These are phyloP conservation scores for Oryzias woworae DNA, from an alignment of 2,113 vertebrate genomes.

Conservation along the genomic window DNA sequence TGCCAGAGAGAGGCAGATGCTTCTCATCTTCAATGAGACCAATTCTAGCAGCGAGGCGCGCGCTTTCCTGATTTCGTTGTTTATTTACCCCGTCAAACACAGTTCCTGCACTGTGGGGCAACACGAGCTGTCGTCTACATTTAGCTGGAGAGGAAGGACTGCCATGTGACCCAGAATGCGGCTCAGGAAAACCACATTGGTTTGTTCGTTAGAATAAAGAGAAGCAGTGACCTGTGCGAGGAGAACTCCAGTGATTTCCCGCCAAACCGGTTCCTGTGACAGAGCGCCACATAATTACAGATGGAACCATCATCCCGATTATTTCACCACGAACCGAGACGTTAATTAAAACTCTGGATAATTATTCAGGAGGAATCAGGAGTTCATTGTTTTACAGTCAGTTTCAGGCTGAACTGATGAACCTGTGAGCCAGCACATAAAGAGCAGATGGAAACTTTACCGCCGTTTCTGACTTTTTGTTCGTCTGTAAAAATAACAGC, in stretches of 20 bases:
- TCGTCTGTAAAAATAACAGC: not conserved
- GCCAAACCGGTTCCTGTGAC: conserved; percentile 3
- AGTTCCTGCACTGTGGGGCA: too few species aligned
- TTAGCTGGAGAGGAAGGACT: too few species aligned
- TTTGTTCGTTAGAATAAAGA: too few species aligned
- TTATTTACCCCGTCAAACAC: conserved; percentile 58
- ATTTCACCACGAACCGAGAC: conserved; percentile 25
- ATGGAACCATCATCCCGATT: conserved; percentile 36
- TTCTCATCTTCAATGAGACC: conserved; percentile 75
- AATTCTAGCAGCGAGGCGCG: conserved; percentile 68
- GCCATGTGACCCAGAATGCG: too few species aligned
- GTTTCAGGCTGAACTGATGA: conserved; percentile 12
- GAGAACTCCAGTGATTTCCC: conserved; percentile 15
- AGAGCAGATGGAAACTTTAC: not conserved
- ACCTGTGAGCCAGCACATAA: not conserved
- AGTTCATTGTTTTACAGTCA: conserved; percentile 21
- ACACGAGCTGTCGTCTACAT: too few species aligned
- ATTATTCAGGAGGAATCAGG: conserved; percentile 21
- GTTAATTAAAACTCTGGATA: conserved; percentile 31
- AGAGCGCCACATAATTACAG: conserved; percentile 13
- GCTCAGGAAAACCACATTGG: too few species aligned
- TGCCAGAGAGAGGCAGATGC: conserved; percentile 72
- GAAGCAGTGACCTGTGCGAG: too few species aligned
- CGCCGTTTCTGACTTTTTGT: not conserved
- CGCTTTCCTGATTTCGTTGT: conserved; percentile 68